Conservation (phyloP, 2,797 vertebrate species). For the Taenioides sp. region DNA sequence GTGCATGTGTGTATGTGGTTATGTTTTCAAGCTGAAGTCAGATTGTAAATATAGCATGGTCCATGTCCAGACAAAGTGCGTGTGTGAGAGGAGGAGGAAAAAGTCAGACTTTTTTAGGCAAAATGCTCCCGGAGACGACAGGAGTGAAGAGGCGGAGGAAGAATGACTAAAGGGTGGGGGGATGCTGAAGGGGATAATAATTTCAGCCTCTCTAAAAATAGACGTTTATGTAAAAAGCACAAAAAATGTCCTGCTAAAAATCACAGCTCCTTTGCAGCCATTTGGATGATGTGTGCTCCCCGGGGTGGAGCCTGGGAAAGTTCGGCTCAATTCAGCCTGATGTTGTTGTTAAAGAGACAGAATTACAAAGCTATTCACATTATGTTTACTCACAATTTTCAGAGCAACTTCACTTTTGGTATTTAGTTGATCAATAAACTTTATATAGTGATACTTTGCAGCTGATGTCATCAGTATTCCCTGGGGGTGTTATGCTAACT, state of each 20-base stretch:
- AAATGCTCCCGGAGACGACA: constrained; percentile 54
- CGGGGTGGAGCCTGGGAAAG: constrained; percentile 77
- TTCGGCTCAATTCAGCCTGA: constrained; percentile 19
- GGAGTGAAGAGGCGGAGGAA: constrained; percentile 10
- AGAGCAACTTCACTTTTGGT: not conserved
- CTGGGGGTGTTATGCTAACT: no score
- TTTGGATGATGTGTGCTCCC: constrained; percentile 66
- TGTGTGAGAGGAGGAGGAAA: constrained; percentile 66
- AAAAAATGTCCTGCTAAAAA: constrained; percentile 67
- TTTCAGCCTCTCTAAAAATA: constrained; percentile 76
- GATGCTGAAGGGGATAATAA: constrained; percentile 59
- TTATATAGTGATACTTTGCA: not conserved
- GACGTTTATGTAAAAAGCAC: constrained; percentile 43
- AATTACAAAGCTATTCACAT: not conserved
- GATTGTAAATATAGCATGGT: constrained; percentile 65
- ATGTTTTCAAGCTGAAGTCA: constrained; percentile 59
- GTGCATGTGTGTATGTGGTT: constrained; percentile 20
- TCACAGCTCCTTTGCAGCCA: constrained; percentile 67
- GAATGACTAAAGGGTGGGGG: constrained; percentile 11
- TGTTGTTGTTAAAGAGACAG: constrained; percentile 1
- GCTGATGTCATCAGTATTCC: no score
- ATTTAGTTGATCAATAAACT: not conserved
- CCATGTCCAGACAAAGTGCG: constrained; percentile 73
- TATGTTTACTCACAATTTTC: not conserved
- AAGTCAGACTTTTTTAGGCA: constrained; percentile 75